Conservation (phyloP, 2,797 vertebrate species). For the Dendrocincla tyrannina region DNA sequence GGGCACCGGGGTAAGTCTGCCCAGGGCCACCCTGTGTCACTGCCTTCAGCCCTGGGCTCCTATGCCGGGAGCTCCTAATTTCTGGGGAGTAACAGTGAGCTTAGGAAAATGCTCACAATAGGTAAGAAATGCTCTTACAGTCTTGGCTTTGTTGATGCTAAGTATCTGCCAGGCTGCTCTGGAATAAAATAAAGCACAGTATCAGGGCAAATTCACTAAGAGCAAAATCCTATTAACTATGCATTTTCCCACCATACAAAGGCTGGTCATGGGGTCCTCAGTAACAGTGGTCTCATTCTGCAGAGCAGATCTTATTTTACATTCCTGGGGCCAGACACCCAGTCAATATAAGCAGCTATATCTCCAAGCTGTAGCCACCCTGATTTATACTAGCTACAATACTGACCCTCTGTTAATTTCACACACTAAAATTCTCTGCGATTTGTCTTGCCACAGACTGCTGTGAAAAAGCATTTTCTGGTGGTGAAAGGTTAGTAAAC, state of each 20-base stretch:
- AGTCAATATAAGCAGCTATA: not conserved
- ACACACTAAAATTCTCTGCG: constrained; percentile 28
- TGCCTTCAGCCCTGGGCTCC: not conserved
- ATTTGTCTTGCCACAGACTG: constrained; percentile 26
- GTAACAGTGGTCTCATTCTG: constrained; percentile 60
- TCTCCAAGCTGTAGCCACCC: not conserved
- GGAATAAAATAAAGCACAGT: constrained; percentile 45
- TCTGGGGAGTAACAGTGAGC: rapidly evolving
- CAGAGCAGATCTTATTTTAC: constrained; percentile 46
- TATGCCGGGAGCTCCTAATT: rapidly evolving
- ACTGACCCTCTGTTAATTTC: constrained; percentile 45
- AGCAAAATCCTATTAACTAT: constrained; percentile 73
- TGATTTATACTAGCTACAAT: not conserved
- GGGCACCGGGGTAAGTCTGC: not conserved
- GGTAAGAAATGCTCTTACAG: constrained; percentile 7
- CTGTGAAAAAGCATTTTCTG: constrained; percentile 14
- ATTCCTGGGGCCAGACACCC: constrained; percentile 4
- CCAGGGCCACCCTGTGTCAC: not conserved
- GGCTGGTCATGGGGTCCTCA: constrained; percentile 55
- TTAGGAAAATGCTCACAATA: not conserved
- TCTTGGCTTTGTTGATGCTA: constrained; percentile 36
- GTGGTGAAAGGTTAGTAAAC: constrained; percentile 31
- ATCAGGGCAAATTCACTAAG: constrained; percentile 63
- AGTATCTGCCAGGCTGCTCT: constrained; percentile 42
- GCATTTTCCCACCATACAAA: constrained; percentile 68